Conservation (phyloP, 1,140 invertebrate species). For the Teleopsis dalmanni region DNA sequence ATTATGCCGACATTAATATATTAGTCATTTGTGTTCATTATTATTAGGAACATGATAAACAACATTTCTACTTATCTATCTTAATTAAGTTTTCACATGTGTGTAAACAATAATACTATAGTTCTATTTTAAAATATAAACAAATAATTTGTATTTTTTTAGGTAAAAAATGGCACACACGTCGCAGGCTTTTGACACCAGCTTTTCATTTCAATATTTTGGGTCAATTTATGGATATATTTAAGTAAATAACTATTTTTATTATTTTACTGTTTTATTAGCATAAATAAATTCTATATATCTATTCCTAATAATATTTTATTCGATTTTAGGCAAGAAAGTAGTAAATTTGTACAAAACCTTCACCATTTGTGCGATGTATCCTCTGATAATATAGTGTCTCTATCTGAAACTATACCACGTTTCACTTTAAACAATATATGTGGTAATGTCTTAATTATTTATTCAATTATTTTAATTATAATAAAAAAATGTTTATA, state of each 20-base stretch:
- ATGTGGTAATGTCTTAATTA: conserved; percentile 6
- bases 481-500: conserved; percentile 29
- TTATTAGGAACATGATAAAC: not conserved
- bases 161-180: conserved; percentile 64
- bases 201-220: conserved; percentile 87
- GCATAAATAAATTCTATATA: not conserved
- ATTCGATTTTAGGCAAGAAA: conserved; percentile 9
- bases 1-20: not conserved
- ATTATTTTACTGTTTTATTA: not conserved
- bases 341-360: conserved; percentile 11
- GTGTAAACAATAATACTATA: not conserved
- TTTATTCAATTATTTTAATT: not conserved
- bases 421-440: conserved; percentile 12
- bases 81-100: not conserved
- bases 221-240: conserved; percentile 64
- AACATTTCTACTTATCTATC: not conserved
- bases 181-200: conserved; percentile 77
- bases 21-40: not conserved
- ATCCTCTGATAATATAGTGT: not conserved
- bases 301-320: not conserved
- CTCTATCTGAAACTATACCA: conserved; percentile 10
- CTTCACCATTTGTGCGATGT: not conserved
- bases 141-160: conserved; percentile 47
- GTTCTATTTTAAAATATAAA: conserved; percentile 15
- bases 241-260: conserved; percentile 48